Evolutionary conservation across 1,140 invertebrate genomes (phyloP).

Genomic region (Planococcus citri): DNA sequence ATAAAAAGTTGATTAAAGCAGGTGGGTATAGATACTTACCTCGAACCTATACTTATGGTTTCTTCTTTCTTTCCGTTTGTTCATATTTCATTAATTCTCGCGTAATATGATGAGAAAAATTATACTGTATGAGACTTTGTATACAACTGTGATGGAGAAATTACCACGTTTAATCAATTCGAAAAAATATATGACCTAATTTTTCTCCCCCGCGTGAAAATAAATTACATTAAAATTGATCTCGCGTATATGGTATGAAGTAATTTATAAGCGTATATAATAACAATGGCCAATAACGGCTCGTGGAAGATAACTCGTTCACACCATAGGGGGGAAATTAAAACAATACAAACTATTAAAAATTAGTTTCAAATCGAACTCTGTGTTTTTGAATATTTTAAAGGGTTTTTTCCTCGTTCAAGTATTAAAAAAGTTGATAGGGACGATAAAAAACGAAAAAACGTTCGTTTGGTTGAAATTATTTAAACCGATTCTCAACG

Average conservation of each 20-base stretch:
- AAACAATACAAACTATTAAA: not conserved
- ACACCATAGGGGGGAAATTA: not conserved
- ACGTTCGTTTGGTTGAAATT: conserved; percentile 11
- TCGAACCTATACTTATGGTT: no score
- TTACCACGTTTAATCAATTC: not conserved
- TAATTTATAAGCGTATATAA: not conserved
- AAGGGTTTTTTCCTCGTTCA: not conserved
- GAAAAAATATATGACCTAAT: not conserved
- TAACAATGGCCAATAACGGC: not conserved
- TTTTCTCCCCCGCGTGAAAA: not conserved
- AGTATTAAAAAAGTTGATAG: conserved; percentile 9
- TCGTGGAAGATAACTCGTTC: not conserved
- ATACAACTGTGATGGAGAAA: no score
- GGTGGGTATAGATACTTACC: no score
- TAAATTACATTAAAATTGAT: not conserved
- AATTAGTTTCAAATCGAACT: not conserved
- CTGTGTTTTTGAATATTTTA: conserved; percentile 4
- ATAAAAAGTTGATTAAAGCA: no score
- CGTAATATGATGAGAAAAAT: no score
- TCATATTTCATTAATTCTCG: no score
- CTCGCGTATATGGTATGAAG: not conserved
- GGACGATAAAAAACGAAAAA: conserved; percentile 10
- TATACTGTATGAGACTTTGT: no score
- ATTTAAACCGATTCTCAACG: conserved; percentile 19
- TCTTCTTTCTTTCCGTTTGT: no score